Evolutionary conservation across 2,888 invertebrate species (phyloP), one percentile per base, ranked within the genome.

Genomic region (Leucoma salicis): DNA sequence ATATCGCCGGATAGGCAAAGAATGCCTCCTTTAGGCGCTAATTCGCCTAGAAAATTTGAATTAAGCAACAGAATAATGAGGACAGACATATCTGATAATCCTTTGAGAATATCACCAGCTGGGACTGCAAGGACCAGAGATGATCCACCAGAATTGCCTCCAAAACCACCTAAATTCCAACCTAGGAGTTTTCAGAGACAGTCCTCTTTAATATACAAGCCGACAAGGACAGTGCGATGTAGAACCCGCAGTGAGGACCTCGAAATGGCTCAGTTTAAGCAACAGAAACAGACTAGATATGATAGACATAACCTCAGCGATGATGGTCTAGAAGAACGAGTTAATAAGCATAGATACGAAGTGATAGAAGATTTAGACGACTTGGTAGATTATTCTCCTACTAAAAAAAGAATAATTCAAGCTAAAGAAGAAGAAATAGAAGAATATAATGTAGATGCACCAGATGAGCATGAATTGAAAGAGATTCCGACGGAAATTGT

Each of bases 401-500:
- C 90, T 0, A 90, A 90, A 46, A 90, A 90, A 57, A 66, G 88
- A 24, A 90, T 90, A 25, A 61, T 90, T 0, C 78, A 89, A 76
- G 85, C 82, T 0, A 67, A 88, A 18, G 82, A 80, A 0, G 82
- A 85, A 5, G 87, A 89, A 53, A 74, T 88, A 2, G 77, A 82
- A 52, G 91, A 91, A 53, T 89, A 91, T 21, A 91, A 91, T 45
- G 91, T 93, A 0, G 92, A 92, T 37, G 80, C 73, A 0, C 90
- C 90, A 14, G 89, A 83, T 71, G 92, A 82, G 28, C 77, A 81
- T 38, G 90, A 85, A 82, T 74, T 80, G 68, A 92, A 83, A 67
- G 92, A 78, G 87, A 93, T 82, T 81, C 93, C 77, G 0, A 81
- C 87, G 0, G 90, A 90, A 74, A 90, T 90, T 0, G 92, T 93